Evolutionary conservation across 2,797 vertebrate species (phyloP).

Genomic region (Pogoniulus pusillus): DNA sequence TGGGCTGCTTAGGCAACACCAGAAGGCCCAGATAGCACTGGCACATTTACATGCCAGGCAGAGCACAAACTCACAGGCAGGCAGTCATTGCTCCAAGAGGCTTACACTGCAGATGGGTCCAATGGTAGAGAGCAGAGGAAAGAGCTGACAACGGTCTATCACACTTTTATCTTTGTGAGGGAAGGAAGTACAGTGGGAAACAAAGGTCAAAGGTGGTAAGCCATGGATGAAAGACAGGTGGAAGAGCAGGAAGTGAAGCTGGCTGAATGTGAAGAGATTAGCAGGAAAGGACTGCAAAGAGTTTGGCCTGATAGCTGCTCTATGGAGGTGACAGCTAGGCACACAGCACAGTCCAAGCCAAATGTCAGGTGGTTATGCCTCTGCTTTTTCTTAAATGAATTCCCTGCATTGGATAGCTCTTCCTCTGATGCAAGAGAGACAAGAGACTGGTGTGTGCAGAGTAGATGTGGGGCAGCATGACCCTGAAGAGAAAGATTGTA

Average conservation of each 20-base stretch:
- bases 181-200: not conserved
- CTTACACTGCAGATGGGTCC: not conserved
- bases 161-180: not conserved
- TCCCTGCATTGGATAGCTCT: not conserved
- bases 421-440: not conserved
- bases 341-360: not conserved
- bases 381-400: not conserved
- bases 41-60: fast-evolving
- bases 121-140: not conserved
- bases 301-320: not conserved
- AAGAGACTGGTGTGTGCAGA: not conserved
- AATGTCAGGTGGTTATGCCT: not conserved
- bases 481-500: not conserved
- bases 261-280: not conserved
- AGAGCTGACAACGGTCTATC: not conserved
- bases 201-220: not conserved
- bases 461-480: not conserved
- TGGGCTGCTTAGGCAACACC: not conserved
- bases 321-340: not conserved
- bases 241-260: not conserved
- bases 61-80: not conserved
- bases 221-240: not conserved
- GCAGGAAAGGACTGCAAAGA: not conserved
- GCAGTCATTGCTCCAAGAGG: not conserved
- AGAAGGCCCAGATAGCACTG: not conserved